Conservation (phyloP, 1,140 invertebrate genomes). For the Eulimnadia texana region DNA sequence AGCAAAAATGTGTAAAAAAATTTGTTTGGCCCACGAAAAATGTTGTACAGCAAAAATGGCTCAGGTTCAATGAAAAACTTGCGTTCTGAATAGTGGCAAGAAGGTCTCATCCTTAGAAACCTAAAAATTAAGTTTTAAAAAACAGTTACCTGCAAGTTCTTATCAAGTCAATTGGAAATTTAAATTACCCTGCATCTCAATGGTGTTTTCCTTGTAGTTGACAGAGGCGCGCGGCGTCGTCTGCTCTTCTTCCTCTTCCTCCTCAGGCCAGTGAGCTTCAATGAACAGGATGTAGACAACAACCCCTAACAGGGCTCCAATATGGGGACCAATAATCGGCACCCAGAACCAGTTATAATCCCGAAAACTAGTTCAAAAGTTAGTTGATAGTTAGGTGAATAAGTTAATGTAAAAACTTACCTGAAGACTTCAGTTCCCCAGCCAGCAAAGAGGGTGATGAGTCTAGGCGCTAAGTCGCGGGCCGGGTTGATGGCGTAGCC, state of each 20-base stretch:
- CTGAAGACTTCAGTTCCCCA: slow-evolving; percentile 38
- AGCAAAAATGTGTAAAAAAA: no score
- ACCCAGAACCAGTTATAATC: slow-evolving; percentile 38
- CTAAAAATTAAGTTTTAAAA: no score
- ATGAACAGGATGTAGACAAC: slow-evolving; percentile 25
- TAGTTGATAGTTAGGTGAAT: neutral
- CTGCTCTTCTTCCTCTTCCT: no score
- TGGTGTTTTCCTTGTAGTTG: neutral
- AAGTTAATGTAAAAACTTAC: slow-evolving; percentile 20
- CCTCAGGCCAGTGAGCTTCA: slow-evolving; percentile 4
- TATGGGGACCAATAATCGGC: slow-evolving; percentile 37
- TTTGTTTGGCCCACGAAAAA: no score
- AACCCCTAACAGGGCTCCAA: slow-evolving; percentile 38
- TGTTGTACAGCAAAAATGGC: no score
- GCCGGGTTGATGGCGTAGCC: slow-evolving; percentile 49
- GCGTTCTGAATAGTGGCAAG: no score
- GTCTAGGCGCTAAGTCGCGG: slow-evolving; percentile 41
- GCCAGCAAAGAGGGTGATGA: slow-evolving; percentile 39
- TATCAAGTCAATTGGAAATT: neutral
- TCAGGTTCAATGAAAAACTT: no score
- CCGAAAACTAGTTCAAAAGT: slow-evolving; percentile 18
- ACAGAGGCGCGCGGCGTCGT: neutral
- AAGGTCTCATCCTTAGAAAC: no score
- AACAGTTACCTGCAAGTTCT: no score
- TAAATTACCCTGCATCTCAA: neutral